phyloP scores from a whole-genome alignment of 2,797 vertebrate species.

The Artibeus jamaicensis region DNA sequence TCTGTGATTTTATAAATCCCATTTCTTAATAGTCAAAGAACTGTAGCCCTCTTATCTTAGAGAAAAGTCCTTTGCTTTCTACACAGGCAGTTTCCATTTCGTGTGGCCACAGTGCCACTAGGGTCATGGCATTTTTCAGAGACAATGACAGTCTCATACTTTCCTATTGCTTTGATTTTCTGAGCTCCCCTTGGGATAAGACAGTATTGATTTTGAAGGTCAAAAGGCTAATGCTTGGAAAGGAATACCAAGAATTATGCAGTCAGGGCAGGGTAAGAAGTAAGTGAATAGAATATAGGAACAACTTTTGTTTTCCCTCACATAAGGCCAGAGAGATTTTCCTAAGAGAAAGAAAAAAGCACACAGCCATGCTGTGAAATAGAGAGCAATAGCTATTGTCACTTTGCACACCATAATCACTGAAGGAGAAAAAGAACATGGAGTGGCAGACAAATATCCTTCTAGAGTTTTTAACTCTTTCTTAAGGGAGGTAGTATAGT shows the following conservation, averaged over 20 bases:
- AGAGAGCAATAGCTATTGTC: not conserved
- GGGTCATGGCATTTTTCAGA: not conserved
- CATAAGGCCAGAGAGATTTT: not conserved
- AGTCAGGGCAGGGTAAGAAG: not conserved
- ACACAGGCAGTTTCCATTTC: not conserved
- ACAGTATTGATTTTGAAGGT: constrained; percentile 49
- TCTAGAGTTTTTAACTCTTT: not conserved
- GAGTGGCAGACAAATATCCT: not conserved
- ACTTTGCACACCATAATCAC: not conserved
- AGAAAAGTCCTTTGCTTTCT: not conserved
- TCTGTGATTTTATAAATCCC: constrained; percentile 38
- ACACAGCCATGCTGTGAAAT: not conserved
- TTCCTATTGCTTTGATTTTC: constrained; percentile 32
- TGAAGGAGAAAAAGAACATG: not conserved
- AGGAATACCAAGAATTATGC: not conserved
- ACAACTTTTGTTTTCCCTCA: not conserved
- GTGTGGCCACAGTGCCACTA: not conserved
- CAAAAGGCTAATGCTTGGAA: constrained; percentile 38
- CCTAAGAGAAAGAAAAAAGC: not conserved
- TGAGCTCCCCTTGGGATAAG: constrained; percentile 44
- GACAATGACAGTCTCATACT: not conserved
- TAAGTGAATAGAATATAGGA: not conserved
- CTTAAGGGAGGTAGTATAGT: not conserved
- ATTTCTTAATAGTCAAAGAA: not conserved
- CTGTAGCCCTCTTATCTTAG: not conserved